phyloP scores from a whole-genome alignment of 2,797 vertebrate species.

The Nasua narica region DNA sequence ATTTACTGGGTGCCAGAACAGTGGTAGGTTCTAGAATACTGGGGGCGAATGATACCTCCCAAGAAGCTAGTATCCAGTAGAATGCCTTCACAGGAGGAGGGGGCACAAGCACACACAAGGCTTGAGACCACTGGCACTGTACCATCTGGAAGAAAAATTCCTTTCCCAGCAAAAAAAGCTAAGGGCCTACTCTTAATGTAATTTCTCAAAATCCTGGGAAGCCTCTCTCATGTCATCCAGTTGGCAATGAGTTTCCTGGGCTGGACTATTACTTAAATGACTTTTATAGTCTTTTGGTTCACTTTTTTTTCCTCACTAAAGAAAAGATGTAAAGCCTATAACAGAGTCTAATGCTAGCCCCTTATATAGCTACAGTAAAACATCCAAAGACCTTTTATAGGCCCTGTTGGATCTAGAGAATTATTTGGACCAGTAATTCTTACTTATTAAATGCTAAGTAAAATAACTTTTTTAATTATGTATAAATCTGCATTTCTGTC shows the following conservation, averaged over 20 bases:
- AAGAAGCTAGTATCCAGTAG: not conserved
- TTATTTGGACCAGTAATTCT: conserved; percentile 16
- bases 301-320: not conserved
- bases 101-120: not conserved
- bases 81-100: not conserved
- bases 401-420: not conserved
- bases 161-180: not conserved
- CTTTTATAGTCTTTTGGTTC: conserved; percentile 20
- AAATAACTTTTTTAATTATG: not conserved
- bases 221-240: not conserved
- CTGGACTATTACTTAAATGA: not conserved
- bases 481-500: not conserved
- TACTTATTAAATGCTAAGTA: not conserved
- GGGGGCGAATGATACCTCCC: not conserved
- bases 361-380: not conserved
- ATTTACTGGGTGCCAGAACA: no score
- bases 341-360: not conserved
- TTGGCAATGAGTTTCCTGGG: not conserved
- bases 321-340: not conserved
- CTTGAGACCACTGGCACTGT: not conserved
- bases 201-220: not conserved
- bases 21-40: not conserved
- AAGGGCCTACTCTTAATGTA: not conserved
- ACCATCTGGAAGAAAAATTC: not conserved
- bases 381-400: not conserved